phyloP scores from a whole-genome alignment of 2,888 invertebrate genomes.

The Fissipunctia ypsillon region DNA sequence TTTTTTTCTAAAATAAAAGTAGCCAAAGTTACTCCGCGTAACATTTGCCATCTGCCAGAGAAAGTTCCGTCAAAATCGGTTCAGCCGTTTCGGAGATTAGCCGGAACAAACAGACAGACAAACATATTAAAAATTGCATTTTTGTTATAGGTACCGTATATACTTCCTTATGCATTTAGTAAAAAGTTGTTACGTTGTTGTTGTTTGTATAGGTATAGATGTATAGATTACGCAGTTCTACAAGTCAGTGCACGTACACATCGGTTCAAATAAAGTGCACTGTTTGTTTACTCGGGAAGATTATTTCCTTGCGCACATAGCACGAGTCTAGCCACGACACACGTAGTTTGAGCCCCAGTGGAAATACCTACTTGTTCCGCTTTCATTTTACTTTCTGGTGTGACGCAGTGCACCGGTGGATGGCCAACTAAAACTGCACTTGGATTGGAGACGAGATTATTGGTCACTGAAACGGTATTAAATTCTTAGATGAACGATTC shows the following conservation, averaged over 20 bases:
- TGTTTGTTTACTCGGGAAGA: slow-evolving; percentile 84
- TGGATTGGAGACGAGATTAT: not conserved
- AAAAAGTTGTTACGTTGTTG: too few relatives aligned
- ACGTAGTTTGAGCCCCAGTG: slow-evolving; percentile 77
- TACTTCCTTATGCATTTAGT: too few relatives aligned
- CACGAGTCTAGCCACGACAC: slow-evolving; percentile 77
- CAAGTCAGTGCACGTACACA: slow-evolving; percentile 77
- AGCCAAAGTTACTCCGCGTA: too few relatives aligned
- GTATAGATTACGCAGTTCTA: slow-evolving; percentile 55
- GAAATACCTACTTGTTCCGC: slow-evolving; percentile 80
- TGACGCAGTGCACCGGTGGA: slow-evolving; percentile 66
- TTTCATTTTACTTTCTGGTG: slow-evolving; percentile 79
- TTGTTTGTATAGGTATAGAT: too few relatives aligned
- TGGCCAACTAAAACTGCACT: slow-evolving; percentile 27
- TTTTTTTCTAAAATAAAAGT: too few relatives aligned
- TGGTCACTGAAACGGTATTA: not conserved
- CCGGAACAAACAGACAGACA: too few relatives aligned
- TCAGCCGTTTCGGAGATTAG: too few relatives aligned
- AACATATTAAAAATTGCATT: too few relatives aligned
- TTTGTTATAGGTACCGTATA: too few relatives aligned
- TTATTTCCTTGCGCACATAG: slow-evolving; percentile 85
- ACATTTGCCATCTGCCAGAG: too few relatives aligned
- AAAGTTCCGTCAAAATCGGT: too few relatives aligned
- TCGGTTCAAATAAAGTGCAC: slow-evolving; percentile 83
- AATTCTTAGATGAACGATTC: not conserved